Conservation (phyloP, 2,888 invertebrate species). For the Ommatoiulus sabulosus region DNA sequence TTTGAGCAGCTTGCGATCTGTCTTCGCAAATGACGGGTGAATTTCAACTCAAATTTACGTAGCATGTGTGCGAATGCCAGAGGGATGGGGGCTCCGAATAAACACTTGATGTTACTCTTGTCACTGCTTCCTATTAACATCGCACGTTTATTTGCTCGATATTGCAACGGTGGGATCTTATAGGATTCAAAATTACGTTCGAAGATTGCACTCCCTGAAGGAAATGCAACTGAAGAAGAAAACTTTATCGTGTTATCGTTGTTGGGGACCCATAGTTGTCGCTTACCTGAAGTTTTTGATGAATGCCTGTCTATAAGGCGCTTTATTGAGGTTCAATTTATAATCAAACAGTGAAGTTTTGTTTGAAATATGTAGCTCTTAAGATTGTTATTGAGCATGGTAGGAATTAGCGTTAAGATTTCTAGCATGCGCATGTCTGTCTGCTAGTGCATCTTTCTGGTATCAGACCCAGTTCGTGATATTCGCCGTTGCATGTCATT, state of each 20-base stretch:
- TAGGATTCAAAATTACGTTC: background rate
- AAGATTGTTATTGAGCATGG: too few relatives aligned
- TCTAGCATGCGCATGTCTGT: too few relatives aligned
- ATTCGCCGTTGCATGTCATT: too few relatives aligned
- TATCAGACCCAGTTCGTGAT: too few relatives aligned
- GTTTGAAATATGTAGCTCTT: background rate
- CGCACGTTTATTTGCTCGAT: background rate
- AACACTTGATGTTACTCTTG: background rate
- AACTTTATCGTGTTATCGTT: background rate
- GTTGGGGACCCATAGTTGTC: background rate
- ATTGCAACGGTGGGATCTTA: background rate
- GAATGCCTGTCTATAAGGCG: background rate
- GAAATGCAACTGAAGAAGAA: background rate
- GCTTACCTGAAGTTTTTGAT: background rate
- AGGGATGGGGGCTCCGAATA: slow-evolving; percentile 14
- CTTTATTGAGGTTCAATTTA: background rate
- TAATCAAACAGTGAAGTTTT: background rate
- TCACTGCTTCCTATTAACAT: background rate
- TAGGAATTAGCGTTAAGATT: too few relatives aligned
- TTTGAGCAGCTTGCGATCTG: background rate
- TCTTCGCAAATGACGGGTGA: slow-evolving; percentile 3
- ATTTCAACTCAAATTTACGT: background rate
- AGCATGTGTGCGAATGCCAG: background rate
- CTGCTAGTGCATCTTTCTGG: too few relatives aligned
- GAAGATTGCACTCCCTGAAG: background rate